Base-by-base conservation (phyloP, 2,888 invertebrate species). In the Anarsia innoxiella region DNA sequence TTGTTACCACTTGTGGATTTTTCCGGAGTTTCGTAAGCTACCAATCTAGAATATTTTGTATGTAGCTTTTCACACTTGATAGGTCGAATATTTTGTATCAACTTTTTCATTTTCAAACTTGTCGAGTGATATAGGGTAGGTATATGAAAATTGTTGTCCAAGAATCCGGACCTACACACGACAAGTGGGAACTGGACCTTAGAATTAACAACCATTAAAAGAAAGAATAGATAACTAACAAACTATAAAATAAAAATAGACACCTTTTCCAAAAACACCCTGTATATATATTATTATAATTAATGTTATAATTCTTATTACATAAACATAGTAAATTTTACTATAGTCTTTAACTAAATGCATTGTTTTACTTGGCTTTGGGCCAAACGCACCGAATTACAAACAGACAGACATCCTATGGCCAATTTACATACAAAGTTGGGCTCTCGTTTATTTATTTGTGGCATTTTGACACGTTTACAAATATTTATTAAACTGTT, bases 281-380 rank as follows among this genome's bases (percentile, higher is more conserved):
- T 19, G 19, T 5, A 19, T 19, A 8, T 5, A 3, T 19, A 8
- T 19, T 19, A 19, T 19, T 19, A 19, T 19, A 5, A 3, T 19
- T 19, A 3, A 19, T 19, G 4, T 19, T 8, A 8, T 5, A 5
- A 19, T 19, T 19, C 19, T 19, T 19, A 19, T 5, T 3, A 19
- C 8, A n/a, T 19, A 19, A 3, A 8, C 19, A 5, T 8, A 19
- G 19, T 5, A 35, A 28, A 19, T 5, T 19, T 19, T 19, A 5
- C 19, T 19, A 19, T 19, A 19, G 40, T 30, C 37, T 36, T 44
- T 41, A 44, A 42, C 41, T 66, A 63, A 68, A 67, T 63, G 66
- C 67, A 66, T 45, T 55, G 53, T 64, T 65, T 58, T 54, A 56
- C 44, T 57, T 69, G 66, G 61, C 64, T 48, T 34, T 12, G 2